These are phyloP conservation scores for Xanthostigma xanthostigma DNA, from an alignment of 2,888 invertebrate species.

Conservation along the genomic window DNA sequence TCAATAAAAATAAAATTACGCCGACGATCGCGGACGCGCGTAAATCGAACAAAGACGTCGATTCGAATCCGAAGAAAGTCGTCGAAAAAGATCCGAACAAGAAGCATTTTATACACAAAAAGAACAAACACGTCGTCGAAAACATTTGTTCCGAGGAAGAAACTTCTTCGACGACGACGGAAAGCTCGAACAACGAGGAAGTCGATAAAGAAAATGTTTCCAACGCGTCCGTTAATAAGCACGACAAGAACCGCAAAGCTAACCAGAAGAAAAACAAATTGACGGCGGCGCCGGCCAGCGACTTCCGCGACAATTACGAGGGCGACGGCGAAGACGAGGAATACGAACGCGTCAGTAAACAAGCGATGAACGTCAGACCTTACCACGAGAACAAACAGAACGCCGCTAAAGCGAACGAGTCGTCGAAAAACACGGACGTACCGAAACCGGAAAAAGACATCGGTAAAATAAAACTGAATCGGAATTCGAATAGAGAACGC, in stretches of 20 bases:
- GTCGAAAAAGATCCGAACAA: constrained; percentile 14
- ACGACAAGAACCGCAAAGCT: constrained; percentile 20
- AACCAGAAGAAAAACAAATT: constrained; percentile 15
- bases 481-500: constrained; percentile 16
- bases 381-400: background rate
- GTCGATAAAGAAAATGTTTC: constrained; percentile 24
- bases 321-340: constrained; percentile 32
- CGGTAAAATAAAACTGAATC: constrained; percentile 11
- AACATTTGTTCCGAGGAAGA: constrained; percentile 40
- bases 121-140: constrained; percentile 23
- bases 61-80: constrained; percentile 20
- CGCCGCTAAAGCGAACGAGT: constrained; percentile 3
- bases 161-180: constrained; percentile 54
- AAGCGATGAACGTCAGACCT: constrained; percentile 14
- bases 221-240: constrained; percentile 5
- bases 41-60: constrained; percentile 19
- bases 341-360: constrained; percentile 16
- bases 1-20: constrained; percentile 14
- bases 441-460: constrained; percentile 17
- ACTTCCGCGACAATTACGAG: constrained; percentile 31
- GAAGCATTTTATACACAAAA: constrained; percentile 16
- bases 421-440: constrained; percentile 5
- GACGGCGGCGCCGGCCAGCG: constrained; percentile 19
- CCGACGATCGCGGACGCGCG: constrained; percentile 15
- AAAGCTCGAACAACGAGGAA: constrained; percentile 49